phyloP scores from a whole-genome alignment of 35 echinoderm and acorn worm genomes.

The Apostichopus californicus region DNA sequence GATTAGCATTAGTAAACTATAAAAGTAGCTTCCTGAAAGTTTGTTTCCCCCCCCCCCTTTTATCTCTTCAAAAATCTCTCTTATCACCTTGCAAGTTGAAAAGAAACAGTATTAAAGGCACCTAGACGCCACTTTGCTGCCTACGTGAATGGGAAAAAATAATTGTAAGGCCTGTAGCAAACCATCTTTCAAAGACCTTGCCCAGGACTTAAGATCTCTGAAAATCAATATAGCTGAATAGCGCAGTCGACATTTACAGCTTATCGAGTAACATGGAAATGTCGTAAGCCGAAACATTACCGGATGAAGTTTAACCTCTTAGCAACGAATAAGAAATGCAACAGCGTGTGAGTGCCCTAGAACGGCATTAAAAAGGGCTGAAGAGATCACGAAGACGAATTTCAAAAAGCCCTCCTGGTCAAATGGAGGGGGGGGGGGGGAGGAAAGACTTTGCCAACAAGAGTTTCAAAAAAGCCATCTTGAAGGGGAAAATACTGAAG shows the following conservation, averaged over 20 bases:
- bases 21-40: no score
- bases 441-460: background rate
- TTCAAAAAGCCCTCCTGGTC: background rate
- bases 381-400: background rate
- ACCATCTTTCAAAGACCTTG: background rate
- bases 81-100: no score
- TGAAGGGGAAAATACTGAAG: background rate
- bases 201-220: background rate
- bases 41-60: no score
- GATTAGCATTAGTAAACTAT: no score
- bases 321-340: background rate
- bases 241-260: background rate
- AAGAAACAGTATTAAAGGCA: no score
- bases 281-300: background rate
- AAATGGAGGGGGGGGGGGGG: background rate
- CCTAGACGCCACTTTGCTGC: no score
- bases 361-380: background rate
- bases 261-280: background rate
- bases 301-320: background rate
- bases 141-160: background rate
- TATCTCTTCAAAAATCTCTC: no score
- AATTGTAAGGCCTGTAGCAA: background rate
- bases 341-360: background rate
- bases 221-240: background rate
- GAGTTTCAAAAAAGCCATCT: background rate